Conservation (phyloP, 2,113 vertebrate genomes). For the rat (Rattus norvegicus) region DNA sequence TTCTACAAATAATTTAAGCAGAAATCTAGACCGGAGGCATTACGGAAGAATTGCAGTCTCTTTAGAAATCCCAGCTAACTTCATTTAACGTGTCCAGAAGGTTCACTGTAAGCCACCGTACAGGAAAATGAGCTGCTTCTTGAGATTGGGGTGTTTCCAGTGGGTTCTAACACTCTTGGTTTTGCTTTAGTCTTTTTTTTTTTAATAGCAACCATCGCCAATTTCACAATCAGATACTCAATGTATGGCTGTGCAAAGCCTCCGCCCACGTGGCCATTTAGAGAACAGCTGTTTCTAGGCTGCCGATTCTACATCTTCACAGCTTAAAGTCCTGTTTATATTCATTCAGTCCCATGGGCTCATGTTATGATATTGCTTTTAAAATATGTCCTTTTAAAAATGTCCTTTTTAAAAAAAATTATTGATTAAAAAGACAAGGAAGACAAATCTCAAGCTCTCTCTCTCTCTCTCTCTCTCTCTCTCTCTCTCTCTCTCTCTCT, state of each 20-base stretch:
- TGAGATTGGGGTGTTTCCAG: not conserved
- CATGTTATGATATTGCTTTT: conserved; percentile 30
- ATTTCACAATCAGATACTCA: not conserved
- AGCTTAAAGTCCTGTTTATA: conserved; percentile 12
- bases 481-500: not conserved
- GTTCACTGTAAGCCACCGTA: not conserved
- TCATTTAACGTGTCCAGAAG: conserved; percentile 33
- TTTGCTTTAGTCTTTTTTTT: conserved; percentile 34
- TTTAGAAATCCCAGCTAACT: not conserved
- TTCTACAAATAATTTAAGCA: conserved; percentile 26
- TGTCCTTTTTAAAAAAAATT: not conserved
- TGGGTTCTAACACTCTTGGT: not conserved
- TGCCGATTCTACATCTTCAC: conserved; percentile 35
- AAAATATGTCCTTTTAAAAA: not conserved
- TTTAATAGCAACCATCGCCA: conserved; percentile 23
- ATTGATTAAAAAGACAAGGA: not conserved
- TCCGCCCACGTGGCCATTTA: not conserved
- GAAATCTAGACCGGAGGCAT: not conserved
- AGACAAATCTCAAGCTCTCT: no score
- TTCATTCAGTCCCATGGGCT: not conserved
- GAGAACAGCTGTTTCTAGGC: not conserved
- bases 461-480: not conserved
- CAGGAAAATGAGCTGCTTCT: not conserved
- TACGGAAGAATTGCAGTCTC: not conserved
- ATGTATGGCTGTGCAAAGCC: not conserved